A percentile compares a stretch with the other conserved stretches of the same genome.
phyloP scores from a whole-genome alignment of 2,797 vertebrate genomes.

The Muraenolepis orangiensis region DNA sequence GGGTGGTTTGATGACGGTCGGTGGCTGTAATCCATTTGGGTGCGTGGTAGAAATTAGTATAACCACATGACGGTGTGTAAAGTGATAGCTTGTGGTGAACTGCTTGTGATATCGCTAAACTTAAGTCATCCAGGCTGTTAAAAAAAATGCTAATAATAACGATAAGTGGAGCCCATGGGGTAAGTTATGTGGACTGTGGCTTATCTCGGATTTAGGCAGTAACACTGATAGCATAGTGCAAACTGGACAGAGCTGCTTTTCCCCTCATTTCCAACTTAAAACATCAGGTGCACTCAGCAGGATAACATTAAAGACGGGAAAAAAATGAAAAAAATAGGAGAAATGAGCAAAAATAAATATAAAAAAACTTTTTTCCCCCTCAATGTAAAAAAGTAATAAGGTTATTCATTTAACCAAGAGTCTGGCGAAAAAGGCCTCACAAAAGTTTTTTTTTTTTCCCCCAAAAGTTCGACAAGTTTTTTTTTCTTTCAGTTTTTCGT shows the following conservation, averaged over 20 bases:
- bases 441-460: constrained; percentile 81
- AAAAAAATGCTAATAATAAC: not conserved
- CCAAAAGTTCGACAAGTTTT: not conserved
- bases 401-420: constrained; percentile 97
- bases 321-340: constrained; percentile 77
- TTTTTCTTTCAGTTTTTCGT: constrained; percentile 44
- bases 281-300: constrained; percentile 93
- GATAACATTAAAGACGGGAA: constrained; percentile 89
- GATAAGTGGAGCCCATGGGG: too few relatives aligned
- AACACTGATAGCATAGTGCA: constrained; percentile 99
- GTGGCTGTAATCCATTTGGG: constrained; percentile 12
- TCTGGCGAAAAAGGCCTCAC: constrained; percentile 99
- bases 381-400: constrained; percentile 99
- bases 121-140: constrained; percentile 41
- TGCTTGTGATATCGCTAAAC: constrained; percentile 30
- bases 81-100: constrained; percentile 40
- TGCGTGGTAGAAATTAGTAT: constrained; percentile 31
- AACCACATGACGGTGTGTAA: constrained; percentile 43
- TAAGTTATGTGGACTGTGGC: not conserved
- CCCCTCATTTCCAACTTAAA: constrained; percentile 73
- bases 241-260: constrained; percentile 91
- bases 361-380: constrained; percentile 78
- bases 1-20: not conserved
- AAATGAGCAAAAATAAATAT: constrained; percentile 97
- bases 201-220: constrained; percentile 87